Conservation (phyloP, 2,113 vertebrate species). For the Trinectes maculatus region DNA sequence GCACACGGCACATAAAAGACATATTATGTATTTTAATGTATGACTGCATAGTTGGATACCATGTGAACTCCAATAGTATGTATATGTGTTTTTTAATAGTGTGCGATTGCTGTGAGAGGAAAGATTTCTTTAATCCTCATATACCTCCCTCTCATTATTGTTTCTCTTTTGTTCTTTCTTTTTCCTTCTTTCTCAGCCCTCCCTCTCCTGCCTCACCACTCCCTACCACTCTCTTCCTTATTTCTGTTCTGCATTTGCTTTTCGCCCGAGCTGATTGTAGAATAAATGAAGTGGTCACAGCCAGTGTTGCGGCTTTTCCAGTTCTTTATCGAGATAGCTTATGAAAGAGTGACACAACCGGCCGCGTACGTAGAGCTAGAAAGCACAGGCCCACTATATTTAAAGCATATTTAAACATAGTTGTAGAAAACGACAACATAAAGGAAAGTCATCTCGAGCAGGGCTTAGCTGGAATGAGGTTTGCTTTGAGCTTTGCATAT, state of each 20-base stretch:
- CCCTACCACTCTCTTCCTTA: not conserved
- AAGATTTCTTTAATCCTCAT: not conserved
- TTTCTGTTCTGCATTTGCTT: not conserved
- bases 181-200: not conserved
- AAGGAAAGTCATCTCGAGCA: not conserved
- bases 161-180: not conserved
- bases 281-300: conserved; percentile 10
- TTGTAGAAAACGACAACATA: no score
- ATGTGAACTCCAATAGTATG: no score
- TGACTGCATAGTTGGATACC: not conserved
- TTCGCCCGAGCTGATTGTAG: not conserved
- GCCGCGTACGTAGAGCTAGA: no score
- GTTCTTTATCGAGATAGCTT: not conserved
- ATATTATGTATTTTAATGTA: not conserved
- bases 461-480: not conserved
- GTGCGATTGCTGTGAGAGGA: not conserved
- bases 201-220: not conserved
- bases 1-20: no score
- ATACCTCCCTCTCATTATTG: not conserved
- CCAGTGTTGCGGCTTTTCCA: not conserved
- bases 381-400: no score
- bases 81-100: not conserved
- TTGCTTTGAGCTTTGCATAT: conserved; percentile 22
- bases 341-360: not conserved
- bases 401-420: no score